Percentiles rank a stretch among this genome's conserved stretches.
phyloP scores from a whole-genome alignment of 2,888 invertebrate genomes.

The Apamea sordens region DNA sequence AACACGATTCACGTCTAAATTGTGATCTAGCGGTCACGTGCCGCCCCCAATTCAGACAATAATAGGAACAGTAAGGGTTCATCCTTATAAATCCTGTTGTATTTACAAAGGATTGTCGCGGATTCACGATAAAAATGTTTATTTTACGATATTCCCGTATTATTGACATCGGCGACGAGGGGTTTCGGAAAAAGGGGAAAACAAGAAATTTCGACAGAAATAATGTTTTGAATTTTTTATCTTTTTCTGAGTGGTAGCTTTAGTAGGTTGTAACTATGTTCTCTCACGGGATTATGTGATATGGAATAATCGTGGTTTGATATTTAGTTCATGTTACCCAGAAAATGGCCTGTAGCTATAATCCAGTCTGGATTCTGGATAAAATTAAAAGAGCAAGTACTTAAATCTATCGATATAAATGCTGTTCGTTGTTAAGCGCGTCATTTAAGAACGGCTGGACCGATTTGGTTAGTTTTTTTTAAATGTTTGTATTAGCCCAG shows the following conservation, averaged over 20 bases:
- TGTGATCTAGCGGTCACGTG: constrained; percentile 52
- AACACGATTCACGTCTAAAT: constrained; percentile 22
- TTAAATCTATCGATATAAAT: too few relatives aligned
- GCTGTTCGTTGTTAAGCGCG: too few relatives aligned
- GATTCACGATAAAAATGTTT: constrained; percentile 64
- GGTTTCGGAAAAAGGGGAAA: constrained; percentile 35
- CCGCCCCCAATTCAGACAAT: constrained; percentile 58
- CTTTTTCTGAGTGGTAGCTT: constrained; percentile 39
- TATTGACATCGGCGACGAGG: constrained; percentile 60
- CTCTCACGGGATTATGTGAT: constrained; percentile 32
- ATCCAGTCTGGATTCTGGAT: too few relatives aligned
- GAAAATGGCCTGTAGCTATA: neutral
- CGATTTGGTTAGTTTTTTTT: too few relatives aligned
- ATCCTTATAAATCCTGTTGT: constrained; percentile 65
- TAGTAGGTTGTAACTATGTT: neutral
- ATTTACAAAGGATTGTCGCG: constrained; percentile 71
- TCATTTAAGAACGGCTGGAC: too few relatives aligned
- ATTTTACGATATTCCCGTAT: constrained; percentile 55
- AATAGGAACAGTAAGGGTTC: constrained; percentile 54
- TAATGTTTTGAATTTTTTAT: constrained; percentile 57
- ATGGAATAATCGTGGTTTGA: constrained; percentile 33
- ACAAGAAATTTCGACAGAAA: constrained; percentile 39
- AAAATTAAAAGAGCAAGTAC: neutral
- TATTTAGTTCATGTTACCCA: constrained; percentile 40
- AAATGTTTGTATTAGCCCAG: too few relatives aligned